phyloP scores from a whole-genome alignment of 2,797 vertebrate species.

The Rhinichthys osculus region DNA sequence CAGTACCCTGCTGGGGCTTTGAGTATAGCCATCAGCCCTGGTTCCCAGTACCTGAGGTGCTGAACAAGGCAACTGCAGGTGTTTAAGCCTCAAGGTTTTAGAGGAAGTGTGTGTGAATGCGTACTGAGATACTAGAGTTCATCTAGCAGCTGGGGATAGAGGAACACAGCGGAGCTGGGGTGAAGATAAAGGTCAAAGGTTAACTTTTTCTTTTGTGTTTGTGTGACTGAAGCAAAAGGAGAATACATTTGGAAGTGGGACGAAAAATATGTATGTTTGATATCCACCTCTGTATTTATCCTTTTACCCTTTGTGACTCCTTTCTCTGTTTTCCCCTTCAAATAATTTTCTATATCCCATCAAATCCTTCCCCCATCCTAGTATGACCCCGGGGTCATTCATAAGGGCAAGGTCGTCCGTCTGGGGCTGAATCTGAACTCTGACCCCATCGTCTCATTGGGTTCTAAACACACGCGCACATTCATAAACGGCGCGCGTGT shows the following conservation, averaged over 20 bases:
- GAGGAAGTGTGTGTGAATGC: conserved; percentile 4
- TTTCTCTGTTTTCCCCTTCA: conserved; percentile 40
- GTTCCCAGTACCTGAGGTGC: conserved; percentile 8
- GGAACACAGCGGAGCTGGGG: not conserved
- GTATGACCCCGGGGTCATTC: conserved; percentile 76
- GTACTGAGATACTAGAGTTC: not conserved
- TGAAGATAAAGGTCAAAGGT: conserved; percentile 40
- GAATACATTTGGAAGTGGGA: not conserved
- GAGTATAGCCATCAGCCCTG: conserved; percentile 33
- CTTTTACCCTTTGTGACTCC: conserved; percentile 45
- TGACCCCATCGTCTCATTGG: conserved; percentile 79
- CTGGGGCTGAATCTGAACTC: conserved; percentile 81
- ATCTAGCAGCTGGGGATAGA: conserved; percentile 24
- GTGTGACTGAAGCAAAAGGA: conserved; percentile 12
- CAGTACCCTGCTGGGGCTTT: not conserved
- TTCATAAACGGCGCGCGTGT: conserved; percentile 67
- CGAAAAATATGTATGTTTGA: conserved; percentile 33
- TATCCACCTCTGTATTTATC: conserved; percentile 41
- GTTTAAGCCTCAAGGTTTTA: conserved; percentile 30
- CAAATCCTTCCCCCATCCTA: conserved; percentile 69
- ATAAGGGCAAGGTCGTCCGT: conserved; percentile 80
- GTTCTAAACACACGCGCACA: conserved; percentile 71
- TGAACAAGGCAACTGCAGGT: conserved; percentile 27
- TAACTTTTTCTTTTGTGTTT: conserved; percentile 48
- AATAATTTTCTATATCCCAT: conserved; percentile 24